Evolutionary conservation across 2,888 invertebrate genomes (phyloP), one percentile per base, ranked within the genome.

Genomic region (Tenthredo notha): DNA sequence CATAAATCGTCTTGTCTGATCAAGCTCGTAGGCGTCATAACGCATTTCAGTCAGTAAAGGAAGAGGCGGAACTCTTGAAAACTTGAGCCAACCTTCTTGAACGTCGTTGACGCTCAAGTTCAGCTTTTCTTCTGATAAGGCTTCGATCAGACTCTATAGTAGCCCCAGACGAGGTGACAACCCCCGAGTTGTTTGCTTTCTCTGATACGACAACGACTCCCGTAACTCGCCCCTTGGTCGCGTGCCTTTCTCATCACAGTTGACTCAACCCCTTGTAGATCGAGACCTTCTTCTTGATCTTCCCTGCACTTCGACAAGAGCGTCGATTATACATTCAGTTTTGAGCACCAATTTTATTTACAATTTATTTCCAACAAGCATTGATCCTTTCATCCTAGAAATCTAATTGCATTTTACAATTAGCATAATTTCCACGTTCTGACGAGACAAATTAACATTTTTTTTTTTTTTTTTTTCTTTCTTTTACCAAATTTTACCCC

Each of bases 1-100:
- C 80, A 61, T 80, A 80, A 80, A 54, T 77, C 33, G 75, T 77
- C 54, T 29, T 80, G n/a, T 80, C 21, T 40, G 37, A 61, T 40
- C 33, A 37, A 61, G 58, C 29, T 50, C 50, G 50, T 50, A 67
- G 67, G 33, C 67, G 67, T 33, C 67, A 67, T 67, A 15, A 21
- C 67, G 33, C 33, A 33, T 67, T 29, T 67, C 67, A 67, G 29
- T 33, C 7, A 67, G 33, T 33, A 33, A 33, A 67, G 33, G 29
- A 33, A 67, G 67, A 67, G 40, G 43, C 9, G 72, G 9, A 74
- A 74, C 72, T 43, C 21, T 74, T 21, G 72, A 40, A 74, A 74
- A 74, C 18, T 74, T 43, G 29, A 67, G 33, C 33, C 33, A 67
- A 67, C 67, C 67, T 67, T 74, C 43, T 21, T 5, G 43, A 74